Base-by-base conservation (phyloP, 2,888 invertebrate species). In the Noctuana brunneofusca region DNA sequence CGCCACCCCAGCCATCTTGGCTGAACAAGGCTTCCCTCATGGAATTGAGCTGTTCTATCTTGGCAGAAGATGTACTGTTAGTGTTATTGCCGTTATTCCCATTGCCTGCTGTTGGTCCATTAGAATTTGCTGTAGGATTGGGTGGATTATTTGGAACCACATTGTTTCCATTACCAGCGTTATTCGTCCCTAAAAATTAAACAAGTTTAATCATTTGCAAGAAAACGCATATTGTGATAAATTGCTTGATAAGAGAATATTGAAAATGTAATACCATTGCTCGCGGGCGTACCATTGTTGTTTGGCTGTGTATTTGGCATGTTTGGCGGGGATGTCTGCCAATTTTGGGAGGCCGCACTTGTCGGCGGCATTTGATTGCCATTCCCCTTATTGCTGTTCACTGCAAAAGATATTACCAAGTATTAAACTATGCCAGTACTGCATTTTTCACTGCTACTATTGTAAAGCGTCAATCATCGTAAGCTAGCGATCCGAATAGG, bases 1-100 rank as follows among this genome's bases (percentile, higher is more conserved):
- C 96, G 73, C 97, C 97, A 68, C 97, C 97, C 98, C 97, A 97
- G 71, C 97, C 97, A 82, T 98, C 97, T 80, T 96, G 96, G 84
- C 97, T 96, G 82, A 96, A 97, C 65, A 97, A 93, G 57, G 97
- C 96, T 86, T 97, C 97, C 67, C 97, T 93, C 96, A 97, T 97
- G 66, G 95, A 96, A 86, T 96, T 97, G 68, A 97, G 93, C 87
- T 97, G 97, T 89, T 97, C 97, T 71, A 97, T 93, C 87, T 96
- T 96, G 64, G 96, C 96, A 66, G 95, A 94, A 73, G 93, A 94
- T 67, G 94, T 93, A 72, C 91, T 93, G 71, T 92, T 93, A 74
- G 90, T 87, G 71, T 82, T 87, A 74, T 86, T 87, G 64, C 92
- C 92, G 73, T 89, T 89, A 74, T 80, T 87, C 20, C 87, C 88